Percentiles rank a stretch among this genome's conserved stretches.
Evolutionary conservation across 2,888 invertebrate genomes (phyloP).

Genomic region (Cacoxenus indagator): DNA sequence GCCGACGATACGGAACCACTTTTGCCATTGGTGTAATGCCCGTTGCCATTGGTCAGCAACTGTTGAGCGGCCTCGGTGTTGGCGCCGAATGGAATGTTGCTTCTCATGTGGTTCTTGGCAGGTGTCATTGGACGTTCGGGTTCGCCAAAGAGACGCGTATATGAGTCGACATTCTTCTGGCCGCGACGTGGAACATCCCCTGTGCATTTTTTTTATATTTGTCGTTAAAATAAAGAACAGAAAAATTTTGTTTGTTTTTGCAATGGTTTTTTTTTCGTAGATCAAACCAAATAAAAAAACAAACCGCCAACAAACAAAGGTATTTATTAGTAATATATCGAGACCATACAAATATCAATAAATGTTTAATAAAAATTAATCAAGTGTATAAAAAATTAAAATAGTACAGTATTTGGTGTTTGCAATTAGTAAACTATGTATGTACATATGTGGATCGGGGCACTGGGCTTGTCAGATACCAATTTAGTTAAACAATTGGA

Average conservation of each 20-base stretch:
- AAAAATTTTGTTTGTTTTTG: constrained; percentile 33
- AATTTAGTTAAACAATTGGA: no score
- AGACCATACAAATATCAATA: background rate
- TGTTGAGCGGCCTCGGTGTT: constrained; percentile 62
- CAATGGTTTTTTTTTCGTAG: constrained; percentile 20
- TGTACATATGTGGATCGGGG: background rate
- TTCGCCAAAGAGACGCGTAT: constrained; percentile 74
- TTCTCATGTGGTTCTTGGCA: constrained; percentile 74
- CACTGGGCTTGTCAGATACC: no score
- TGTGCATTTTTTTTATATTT: constrained; percentile 32
- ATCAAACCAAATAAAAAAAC: constrained; percentile 20
- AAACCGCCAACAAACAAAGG: constrained; percentile 34
- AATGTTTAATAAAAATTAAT: constrained; percentile 13
- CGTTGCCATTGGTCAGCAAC: constrained; percentile 61
- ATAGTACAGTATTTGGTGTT: background rate
- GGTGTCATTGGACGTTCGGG: constrained; percentile 72
- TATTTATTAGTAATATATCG: background rate
- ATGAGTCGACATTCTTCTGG: constrained; percentile 72
- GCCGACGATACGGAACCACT: constrained; percentile 67
- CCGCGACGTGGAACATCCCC: constrained; percentile 68
- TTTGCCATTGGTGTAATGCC: constrained; percentile 62
- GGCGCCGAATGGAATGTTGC: constrained; percentile 73
- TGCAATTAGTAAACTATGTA: background rate
- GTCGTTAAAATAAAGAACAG: constrained; percentile 31
- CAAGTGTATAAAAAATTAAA: background rate